phyloP scores from a whole-genome alignment of 1,140 invertebrate species.

The Drosophila bipectinata region DNA sequence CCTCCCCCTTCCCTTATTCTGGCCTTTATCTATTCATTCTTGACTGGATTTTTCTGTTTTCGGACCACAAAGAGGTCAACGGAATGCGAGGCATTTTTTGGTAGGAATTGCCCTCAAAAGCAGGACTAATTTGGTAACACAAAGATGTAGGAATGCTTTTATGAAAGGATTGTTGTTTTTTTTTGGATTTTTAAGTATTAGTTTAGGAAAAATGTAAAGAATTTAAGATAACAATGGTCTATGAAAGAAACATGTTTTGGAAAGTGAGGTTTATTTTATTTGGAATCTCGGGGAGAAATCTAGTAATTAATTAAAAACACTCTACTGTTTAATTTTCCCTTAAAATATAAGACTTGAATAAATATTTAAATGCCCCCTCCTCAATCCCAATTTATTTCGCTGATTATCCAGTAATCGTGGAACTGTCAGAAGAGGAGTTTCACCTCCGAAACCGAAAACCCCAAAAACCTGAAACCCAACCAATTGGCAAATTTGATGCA shows the following conservation, averaged over 20 bases:
- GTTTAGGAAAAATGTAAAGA: too few species aligned
- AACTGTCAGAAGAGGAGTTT: background rate
- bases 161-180: background rate
- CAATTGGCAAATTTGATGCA: slow-evolving; percentile 36
- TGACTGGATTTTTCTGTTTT: slow-evolving; percentile 19
- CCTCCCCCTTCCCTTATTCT: background rate
- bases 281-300: too few species aligned
- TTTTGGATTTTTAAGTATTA: too few species aligned
- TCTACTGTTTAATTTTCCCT: too few species aligned
- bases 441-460: background rate
- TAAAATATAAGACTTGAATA: background rate
- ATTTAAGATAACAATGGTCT: too few species aligned
- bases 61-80: slow-evolving; percentile 47
- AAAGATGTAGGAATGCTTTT: background rate
- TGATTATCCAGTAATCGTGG: slow-evolving; percentile 7
- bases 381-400: background rate
- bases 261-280: too few species aligned
- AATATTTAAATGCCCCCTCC: background rate
- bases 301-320: too few species aligned
- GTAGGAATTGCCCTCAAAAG: background rate
- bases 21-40: slow-evolving; percentile 12
- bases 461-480: slow-evolving; percentile 17
- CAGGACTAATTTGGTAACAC: background rate
- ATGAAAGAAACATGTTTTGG: too few species aligned
- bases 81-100: slow-evolving; percentile 28